Evolutionary conservation across 2,113 vertebrate genomes (phyloP).

Genomic region (Cinclus cinclus): DNA sequence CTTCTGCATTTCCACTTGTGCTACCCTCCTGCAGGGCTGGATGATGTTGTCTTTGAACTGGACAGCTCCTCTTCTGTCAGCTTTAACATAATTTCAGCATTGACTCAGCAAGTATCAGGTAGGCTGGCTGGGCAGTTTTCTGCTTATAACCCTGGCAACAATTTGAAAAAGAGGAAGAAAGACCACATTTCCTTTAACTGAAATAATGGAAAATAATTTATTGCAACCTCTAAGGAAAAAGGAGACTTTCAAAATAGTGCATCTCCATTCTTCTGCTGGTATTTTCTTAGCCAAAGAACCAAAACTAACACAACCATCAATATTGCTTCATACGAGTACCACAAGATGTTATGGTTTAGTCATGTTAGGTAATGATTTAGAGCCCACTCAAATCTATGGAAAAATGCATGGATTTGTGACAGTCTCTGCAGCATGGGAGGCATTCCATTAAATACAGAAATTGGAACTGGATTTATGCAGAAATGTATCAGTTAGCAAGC

Average conservation of each 20-base stretch:
- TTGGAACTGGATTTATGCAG: neutral
- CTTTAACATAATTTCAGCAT: neutral
- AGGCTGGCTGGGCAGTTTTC: neutral
- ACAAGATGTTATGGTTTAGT: neutral
- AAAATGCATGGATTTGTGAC: neutral
- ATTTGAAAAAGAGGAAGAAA: neutral
- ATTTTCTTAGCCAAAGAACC: neutral
- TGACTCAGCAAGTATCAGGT: neutral
- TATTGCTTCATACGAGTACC: neutral
- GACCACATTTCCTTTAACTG: neutral
- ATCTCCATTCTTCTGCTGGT: neutral
- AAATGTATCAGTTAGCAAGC: neutral
- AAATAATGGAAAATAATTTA: neutral
- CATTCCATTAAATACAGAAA: neutral
- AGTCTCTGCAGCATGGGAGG: neutral
- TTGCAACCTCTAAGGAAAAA: neutral
- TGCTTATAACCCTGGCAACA: neutral
- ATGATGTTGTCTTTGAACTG: constrained; percentile 4
- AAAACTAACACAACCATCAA: neutral
- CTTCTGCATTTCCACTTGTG: neutral
- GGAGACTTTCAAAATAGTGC: neutral
- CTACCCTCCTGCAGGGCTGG: neutral
- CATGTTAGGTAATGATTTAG: neutral
- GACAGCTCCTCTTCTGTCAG: neutral
- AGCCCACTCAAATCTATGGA: neutral